Evolutionary conservation across 30 jellyfish, hydroid and myxozoan species (phyloP).

Genomic region (Chrysaora quinquecirrha): DNA sequence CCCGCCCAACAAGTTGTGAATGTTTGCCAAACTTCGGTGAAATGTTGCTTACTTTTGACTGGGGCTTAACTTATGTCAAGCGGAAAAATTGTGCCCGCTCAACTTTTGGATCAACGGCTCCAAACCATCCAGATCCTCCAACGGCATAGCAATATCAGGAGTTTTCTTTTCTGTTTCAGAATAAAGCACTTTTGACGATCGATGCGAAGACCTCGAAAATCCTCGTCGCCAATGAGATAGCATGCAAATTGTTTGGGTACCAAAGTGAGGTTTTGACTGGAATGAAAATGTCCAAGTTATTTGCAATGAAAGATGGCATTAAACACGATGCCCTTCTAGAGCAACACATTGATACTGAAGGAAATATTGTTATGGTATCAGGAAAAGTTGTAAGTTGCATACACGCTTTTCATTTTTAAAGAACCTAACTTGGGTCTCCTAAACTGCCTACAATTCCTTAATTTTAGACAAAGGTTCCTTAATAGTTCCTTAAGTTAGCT

Average conservation of each 20-base stretch:
- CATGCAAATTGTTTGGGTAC: conserved; percentile 82
- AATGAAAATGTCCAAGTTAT: conserved; percentile 59
- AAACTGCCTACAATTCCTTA: no score
- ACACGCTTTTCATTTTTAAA: background rate
- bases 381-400: conserved; percentile 87
- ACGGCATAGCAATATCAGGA: no score
- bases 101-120: no score
- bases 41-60: no score
- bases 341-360: conserved; percentile 76
- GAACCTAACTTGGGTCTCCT: no score
- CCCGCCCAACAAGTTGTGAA: no score
- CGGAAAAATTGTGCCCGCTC: no score
- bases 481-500: no score
- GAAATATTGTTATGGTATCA: conserved; percentile 79
- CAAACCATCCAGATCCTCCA: no score
- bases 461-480: no score
- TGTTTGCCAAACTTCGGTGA: no score
- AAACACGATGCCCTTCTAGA: conserved; percentile 70
- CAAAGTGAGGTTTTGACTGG: conserved; percentile 59
- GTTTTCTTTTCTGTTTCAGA: conserved; percentile 43
- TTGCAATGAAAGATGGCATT: conserved; percentile 69
- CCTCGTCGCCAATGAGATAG: conserved; percentile 79
- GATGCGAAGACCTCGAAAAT: conserved; percentile 69
- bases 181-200: conserved; percentile 76
- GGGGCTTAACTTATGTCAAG: no score